phyloP scores from a whole-genome alignment of 2,113 vertebrate genomes.

The Trachemys scripta region DNA sequence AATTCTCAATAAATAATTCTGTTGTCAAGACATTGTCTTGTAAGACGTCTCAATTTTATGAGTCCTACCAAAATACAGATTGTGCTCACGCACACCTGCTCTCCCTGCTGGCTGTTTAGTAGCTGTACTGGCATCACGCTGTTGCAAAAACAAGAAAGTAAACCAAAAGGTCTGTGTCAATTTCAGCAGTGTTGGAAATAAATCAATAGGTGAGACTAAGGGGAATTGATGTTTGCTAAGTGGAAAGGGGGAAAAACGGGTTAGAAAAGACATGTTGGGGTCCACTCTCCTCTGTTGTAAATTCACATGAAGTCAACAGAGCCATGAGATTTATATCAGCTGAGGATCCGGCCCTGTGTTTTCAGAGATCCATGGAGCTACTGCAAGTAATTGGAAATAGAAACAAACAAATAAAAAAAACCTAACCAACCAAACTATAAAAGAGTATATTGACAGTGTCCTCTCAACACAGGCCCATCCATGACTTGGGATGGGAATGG shows the following conservation, averaged over 20 bases:
- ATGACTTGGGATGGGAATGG: not conserved
- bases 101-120: no score
- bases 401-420: not conserved
- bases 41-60: not conserved
- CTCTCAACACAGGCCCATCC: not conserved
- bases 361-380: slow-evolving; percentile 31
- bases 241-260: not conserved
- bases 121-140: not conserved
- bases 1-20: not conserved
- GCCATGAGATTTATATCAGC: not conserved
- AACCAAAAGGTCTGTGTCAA: not conserved
- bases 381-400: not conserved
- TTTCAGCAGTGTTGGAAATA: slow-evolving; percentile 1
- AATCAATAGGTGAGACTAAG: not conserved
- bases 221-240: not conserved
- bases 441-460: accelerated
- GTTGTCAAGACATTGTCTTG: not conserved
- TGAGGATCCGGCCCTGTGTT: not conserved
- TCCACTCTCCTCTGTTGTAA: slow-evolving; percentile 38
- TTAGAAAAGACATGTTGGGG: slow-evolving; percentile 26
- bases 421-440: accelerated
- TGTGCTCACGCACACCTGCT: not conserved
- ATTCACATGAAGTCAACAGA: slow-evolving; percentile 20
- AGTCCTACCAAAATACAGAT: not conserved
- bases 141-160: not conserved